Evolutionary conservation across 2,113 vertebrate genomes (phyloP).

Genomic region (Falcunculus frontatus): DNA sequence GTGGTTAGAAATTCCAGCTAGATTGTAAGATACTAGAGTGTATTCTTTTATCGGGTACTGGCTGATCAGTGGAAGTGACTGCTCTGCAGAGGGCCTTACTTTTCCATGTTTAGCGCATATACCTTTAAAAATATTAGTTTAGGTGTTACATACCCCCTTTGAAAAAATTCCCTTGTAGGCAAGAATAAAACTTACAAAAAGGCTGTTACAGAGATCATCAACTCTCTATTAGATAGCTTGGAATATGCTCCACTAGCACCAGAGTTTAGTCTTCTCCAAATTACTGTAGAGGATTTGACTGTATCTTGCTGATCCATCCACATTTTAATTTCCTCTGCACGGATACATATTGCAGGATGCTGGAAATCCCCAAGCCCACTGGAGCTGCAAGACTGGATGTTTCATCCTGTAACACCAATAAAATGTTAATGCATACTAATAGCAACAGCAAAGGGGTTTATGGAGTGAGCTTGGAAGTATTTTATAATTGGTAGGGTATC

Average conservation of each 20-base stretch:
- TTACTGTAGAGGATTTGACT: conserved; percentile 61
- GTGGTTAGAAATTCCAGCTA: not conserved
- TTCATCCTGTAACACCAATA: conserved; percentile 58
- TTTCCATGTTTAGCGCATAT: not conserved
- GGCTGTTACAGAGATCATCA: conserved; percentile 59
- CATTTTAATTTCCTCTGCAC: conserved; percentile 68
- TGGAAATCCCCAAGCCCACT: conserved; percentile 67
- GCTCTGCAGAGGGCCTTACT: not conserved
- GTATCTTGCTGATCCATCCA: conserved; percentile 68
- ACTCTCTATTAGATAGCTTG: conserved; percentile 43
- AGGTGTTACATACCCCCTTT: not conserved
- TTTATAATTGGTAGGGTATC: conserved; percentile 37
- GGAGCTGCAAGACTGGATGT: conserved; percentile 62
- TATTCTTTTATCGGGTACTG: not conserved
- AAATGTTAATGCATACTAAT: conserved; percentile 64
- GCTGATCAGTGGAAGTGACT: not conserved
- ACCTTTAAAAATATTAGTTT: conserved; percentile 29
- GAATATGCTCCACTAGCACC: conserved; percentile 45
- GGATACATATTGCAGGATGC: conserved; percentile 63
- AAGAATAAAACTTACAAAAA: conserved; percentile 59
- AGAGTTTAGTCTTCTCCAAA: conserved; percentile 60
- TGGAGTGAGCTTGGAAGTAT: conserved; percentile 31
- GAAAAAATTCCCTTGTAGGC: conserved; percentile 38
- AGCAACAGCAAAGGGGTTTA: conserved; percentile 57
- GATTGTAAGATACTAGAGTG: not conserved